Evolutionary conservation across 2,888 invertebrate genomes (phyloP).

Genomic region (Andrena haemorrhoa): DNA sequence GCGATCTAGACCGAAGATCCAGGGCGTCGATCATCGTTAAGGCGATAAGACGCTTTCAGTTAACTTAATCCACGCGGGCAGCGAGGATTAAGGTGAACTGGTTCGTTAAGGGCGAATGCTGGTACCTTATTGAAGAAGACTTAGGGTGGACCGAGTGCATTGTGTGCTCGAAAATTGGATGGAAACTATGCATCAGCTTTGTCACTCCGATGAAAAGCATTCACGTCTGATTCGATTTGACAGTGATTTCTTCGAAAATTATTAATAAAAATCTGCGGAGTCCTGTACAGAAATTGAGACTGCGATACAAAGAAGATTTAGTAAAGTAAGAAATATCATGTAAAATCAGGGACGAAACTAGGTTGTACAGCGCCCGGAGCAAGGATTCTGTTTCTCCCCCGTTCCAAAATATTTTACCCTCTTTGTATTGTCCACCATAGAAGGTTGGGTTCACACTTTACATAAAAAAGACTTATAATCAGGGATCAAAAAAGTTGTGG

Average conservation of each 20-base stretch:
- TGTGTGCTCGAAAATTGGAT: constrained; percentile 3
- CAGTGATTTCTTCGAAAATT: neutral
- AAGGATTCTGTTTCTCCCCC: too few species aligned
- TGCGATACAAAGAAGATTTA: too few species aligned
- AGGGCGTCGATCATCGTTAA: constrained; percentile 73
- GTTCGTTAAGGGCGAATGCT: constrained; percentile 58
- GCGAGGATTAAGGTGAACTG: constrained; percentile 65
- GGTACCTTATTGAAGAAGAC: constrained; percentile 42
- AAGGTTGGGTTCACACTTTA: too few species aligned
- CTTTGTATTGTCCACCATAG: too few species aligned
- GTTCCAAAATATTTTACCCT: too few species aligned
- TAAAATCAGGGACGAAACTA: too few species aligned
- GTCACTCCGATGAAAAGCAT: neutral
- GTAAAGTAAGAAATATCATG: too few species aligned
- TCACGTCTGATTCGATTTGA: neutral
- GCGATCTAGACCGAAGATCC: constrained; percentile 56
- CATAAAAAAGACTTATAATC: too few species aligned
- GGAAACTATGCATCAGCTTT: neutral
- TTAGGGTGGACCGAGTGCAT: constrained; percentile 44
- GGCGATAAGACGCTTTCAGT: constrained; percentile 71
- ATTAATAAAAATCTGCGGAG: neutral
- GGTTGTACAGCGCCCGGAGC: too few species aligned
- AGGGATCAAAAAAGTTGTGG: too few species aligned
- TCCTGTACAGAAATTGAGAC: neutral
- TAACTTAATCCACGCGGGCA: constrained; percentile 66